Base-by-base conservation (phyloP, 2,113 vertebrate species). In the Ploceus nigricollis region DNA sequence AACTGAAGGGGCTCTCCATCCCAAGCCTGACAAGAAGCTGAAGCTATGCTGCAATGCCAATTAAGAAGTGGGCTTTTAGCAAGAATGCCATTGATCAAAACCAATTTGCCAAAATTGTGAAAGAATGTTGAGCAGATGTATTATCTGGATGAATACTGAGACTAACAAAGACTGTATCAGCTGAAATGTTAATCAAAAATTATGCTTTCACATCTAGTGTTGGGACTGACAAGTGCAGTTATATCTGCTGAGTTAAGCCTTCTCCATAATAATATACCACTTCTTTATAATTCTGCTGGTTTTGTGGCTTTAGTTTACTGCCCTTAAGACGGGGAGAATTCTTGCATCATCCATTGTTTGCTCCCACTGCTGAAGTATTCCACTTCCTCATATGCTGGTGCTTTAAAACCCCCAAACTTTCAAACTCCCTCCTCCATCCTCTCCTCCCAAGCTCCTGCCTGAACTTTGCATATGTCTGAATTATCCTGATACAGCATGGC, bases 101-200 rank as follows among this genome's bases (percentile, higher is more conserved):
- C 1, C n/a, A 22, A 27, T 80, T 86, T 93, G 86, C 80, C 88
- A 58, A 88, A 92, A 92, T 73, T 45, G 50, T 37, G 70, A 44
- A 57, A 33, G 28, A 65, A 42, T 54, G 30, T 66, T 56, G 33
- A 80, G 76, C 63, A 86, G 79, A 77, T 82, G 5, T 6, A 72
- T 90, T 79, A 82, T 56, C 61, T 85, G 53, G 70, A 64, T 64
- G 69, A 93, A 47, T 76, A 27, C 23, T 58, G 80, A 64, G 81
- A 40, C 47, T 89, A 64, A 56, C 61, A 82, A 87, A 71, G 70
- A 77, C 33, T n/a, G 39, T 33, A 47, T 95, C 68, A 70, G 90
- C 92, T 88, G 58, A 93, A 95, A 94, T n/a, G 39, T 73, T 65
- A 58, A 58, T 73, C 31, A 15, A 68, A 92, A 95, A 77, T 93